Conservation (phyloP, 2,113 vertebrate genomes). For the Ammodramus savannarum region DNA sequence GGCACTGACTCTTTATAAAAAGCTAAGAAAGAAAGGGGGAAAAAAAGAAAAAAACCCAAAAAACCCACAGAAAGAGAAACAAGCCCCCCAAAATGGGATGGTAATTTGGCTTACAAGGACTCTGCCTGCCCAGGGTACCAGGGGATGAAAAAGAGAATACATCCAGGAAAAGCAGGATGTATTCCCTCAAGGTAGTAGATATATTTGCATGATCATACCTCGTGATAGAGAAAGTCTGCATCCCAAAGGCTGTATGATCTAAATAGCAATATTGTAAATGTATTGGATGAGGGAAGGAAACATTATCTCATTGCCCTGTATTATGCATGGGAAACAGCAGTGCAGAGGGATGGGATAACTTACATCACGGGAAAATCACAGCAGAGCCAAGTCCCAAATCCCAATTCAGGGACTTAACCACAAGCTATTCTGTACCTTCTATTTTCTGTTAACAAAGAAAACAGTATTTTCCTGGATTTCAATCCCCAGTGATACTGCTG, state of each 20-base stretch:
- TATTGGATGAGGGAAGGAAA: not conserved
- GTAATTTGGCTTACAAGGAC: not conserved
- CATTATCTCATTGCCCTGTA: not conserved
- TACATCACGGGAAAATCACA: not conserved
- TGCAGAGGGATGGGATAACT: not conserved
- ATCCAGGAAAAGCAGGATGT: not conserved
- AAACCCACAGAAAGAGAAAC: too few species aligned
- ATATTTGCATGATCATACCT: not conserved
- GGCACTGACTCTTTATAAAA: not conserved
- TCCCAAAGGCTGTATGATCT: not conserved
- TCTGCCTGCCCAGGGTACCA: not conserved
- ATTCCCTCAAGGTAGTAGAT: not conserved
- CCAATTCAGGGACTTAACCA: not conserved
- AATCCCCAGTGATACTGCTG: not conserved
- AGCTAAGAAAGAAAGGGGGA: not conserved
- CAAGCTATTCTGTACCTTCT: not conserved
- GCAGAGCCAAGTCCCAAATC: constrained; percentile 12
- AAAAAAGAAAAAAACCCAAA: not conserved
- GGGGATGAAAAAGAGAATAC: not conserved
- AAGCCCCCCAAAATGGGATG: accelerated
- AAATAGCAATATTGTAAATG: not conserved
- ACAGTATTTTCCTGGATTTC: not conserved
- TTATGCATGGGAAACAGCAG: not conserved
- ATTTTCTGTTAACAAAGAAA: constrained; percentile 35
- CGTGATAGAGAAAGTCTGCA: not conserved